phyloP scores from a whole-genome alignment of 2,113 vertebrate genomes.

The Apistogramma diplotaenia region DNA sequence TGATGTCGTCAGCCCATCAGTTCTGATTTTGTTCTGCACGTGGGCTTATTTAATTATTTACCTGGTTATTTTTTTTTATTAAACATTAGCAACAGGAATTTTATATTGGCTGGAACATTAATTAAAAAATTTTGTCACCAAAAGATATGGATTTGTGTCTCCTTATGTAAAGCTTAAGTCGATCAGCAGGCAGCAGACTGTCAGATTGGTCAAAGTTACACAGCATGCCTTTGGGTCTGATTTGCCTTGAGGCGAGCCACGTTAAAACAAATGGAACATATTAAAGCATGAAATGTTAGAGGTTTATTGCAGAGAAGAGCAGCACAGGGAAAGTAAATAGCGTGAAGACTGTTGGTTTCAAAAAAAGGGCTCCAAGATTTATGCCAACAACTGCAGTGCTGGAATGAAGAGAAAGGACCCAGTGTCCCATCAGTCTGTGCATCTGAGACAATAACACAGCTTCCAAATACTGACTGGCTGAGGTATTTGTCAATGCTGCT shows the following conservation, averaged over 20 bases:
- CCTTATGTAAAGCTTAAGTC: neutral
- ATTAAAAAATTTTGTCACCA: neutral
- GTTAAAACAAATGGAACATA: neutral
- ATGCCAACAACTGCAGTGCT: neutral
- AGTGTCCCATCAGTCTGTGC: neutral
- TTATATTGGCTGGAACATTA: neutral
- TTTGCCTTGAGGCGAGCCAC: neutral
- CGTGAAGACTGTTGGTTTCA: neutral
- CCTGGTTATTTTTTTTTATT: neutral
- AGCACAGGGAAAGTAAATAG: neutral
- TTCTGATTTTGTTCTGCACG: no score
- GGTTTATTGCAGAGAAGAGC: neutral
- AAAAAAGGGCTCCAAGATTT: neutral
- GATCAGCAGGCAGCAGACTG: neutral
- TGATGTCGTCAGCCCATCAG: neutral
- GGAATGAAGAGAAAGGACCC: neutral
- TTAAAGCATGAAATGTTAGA: neutral
- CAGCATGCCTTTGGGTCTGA: neutral
- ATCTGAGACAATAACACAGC: neutral
- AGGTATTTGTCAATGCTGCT: neutral
- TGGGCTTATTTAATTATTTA: neutral
- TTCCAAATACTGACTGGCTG: neutral
- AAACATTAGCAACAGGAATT: neutral
- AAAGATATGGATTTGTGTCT: neutral
- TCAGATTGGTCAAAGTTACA: neutral